Percentiles rank a stretch among this genome's conserved stretches.
Conservation (phyloP, 2,888 invertebrate genomes). For the Temnothorax unifasciatus region DNA sequence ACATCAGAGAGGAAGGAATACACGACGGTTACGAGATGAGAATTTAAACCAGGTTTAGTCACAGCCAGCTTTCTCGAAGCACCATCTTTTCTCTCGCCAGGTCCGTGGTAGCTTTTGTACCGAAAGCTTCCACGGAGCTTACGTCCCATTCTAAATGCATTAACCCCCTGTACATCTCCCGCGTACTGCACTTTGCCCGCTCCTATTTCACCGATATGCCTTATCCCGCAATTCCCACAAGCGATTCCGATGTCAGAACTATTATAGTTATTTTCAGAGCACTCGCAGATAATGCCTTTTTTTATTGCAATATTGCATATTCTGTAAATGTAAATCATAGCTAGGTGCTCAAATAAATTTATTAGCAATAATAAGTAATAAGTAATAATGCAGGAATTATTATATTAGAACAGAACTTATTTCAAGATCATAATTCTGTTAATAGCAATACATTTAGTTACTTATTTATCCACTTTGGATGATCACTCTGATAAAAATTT, state of each 20-base stretch:
- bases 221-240: conserved; percentile 52
- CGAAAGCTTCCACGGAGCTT: conserved; percentile 67
- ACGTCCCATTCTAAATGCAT: conserved; percentile 79
- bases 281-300: background rate
- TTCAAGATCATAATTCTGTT: background rate
- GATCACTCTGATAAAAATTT: background rate
- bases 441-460: background rate
- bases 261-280: conserved; percentile 73
- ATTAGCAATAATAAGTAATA: background rate
- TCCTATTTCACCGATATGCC: conserved; percentile 52
- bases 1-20: conserved; percentile 29
- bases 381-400: background rate
- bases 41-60: conserved; percentile 56
- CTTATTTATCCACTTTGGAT: background rate
- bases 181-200: conserved; percentile 55
- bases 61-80: conserved; percentile 43
- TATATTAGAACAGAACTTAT: background rate
- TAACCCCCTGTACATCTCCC: conserved; percentile 62
- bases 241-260: conserved; percentile 67
- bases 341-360: background rate
- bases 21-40: conserved; percentile 12
- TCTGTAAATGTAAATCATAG: background rate
- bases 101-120: conserved; percentile 32
- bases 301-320: conserved; percentile 24
- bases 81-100: conserved; percentile 36